Percentiles rank a stretch among this genome's conserved stretches.
These are phyloP conservation scores for Zaprionus nigranus DNA, from an alignment of 1,140 invertebrate genomes.

Conservation along the genomic window DNA sequence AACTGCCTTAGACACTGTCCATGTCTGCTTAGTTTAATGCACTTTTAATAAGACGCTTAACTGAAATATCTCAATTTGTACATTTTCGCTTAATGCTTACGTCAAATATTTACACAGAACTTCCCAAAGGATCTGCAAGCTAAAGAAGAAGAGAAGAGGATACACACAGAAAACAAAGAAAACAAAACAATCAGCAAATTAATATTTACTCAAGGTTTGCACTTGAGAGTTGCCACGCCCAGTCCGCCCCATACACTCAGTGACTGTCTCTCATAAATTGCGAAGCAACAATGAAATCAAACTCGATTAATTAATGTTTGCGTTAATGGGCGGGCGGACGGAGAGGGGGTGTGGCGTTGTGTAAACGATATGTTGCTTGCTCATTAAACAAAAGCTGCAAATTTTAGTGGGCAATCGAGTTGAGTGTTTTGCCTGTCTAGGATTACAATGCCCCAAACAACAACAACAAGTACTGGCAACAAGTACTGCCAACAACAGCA, in stretches of 20 bases:
- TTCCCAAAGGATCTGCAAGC: slow-evolving; percentile 16
- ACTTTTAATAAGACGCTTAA: slow-evolving; percentile 69
- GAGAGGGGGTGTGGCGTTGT: background rate
- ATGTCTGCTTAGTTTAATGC: slow-evolving; percentile 59
- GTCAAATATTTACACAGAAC: slow-evolving; percentile 64
- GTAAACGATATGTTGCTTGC: slow-evolving; percentile 36
- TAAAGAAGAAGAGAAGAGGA: background rate
- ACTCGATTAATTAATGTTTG: slow-evolving; percentile 84
- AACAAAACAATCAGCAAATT: slow-evolving; percentile 71
- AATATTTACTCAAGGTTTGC: slow-evolving; percentile 64
- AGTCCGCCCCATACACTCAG: background rate
- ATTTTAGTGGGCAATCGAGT: slow-evolving; percentile 69
- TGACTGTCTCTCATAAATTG: slow-evolving; percentile 63
- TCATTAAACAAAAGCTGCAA: slow-evolving; percentile 69
- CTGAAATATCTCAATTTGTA: background rate
- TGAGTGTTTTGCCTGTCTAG: slow-evolving; percentile 66
- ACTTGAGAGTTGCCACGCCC: background rate
- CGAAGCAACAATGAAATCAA: slow-evolving; percentile 70
- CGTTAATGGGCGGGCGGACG: slow-evolving; percentile 20
- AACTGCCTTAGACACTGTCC: background rate
- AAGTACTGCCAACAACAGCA: slow-evolving; percentile 35
- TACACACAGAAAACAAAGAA: slow-evolving; percentile 15
- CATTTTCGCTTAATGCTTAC: slow-evolving; percentile 21
- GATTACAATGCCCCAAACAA: slow-evolving; percentile 36
- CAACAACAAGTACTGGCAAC: slow-evolving; percentile 27